Evolutionary conservation across 2,888 invertebrate species (phyloP).

Genomic region (Nasonovia ribisnigri): DNA sequence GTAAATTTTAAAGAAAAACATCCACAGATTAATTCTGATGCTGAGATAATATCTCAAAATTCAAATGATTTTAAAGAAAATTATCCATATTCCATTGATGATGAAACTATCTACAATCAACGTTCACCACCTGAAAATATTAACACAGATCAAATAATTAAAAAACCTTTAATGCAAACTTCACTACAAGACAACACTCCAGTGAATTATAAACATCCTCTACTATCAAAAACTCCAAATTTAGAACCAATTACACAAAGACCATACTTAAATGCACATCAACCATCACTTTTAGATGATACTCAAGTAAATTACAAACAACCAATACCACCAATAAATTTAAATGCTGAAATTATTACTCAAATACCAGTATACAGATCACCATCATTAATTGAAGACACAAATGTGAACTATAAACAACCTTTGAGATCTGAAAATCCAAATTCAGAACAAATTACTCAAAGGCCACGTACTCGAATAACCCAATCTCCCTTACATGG

Average conservation of each 20-base stretch:
- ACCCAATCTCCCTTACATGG: constrained; percentile 19
- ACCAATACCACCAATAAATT: constrained; percentile 78
- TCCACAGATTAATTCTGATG: constrained; percentile 79
- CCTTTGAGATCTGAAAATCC: constrained; percentile 30
- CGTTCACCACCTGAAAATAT: constrained; percentile 13
- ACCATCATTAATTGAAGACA: constrained; percentile 33
- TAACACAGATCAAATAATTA: constrained; percentile 20
- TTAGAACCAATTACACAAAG: constrained; percentile 65
- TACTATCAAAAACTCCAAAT: neutral
- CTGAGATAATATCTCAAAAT: constrained; percentile 71
- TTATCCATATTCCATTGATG: constrained; percentile 9
- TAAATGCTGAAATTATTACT: constrained; percentile 75
- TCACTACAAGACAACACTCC: constrained; percentile 12
- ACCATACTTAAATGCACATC: constrained; percentile 67
- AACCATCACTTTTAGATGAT: constrained; percentile 71
- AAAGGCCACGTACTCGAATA: constrained; percentile 11
- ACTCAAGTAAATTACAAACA: constrained; percentile 80
- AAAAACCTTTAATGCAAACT: constrained; percentile 31
- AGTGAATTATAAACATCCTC: constrained; percentile 3
- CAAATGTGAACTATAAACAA: constrained; percentile 35
- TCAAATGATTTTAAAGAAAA: constrained; percentile 35
- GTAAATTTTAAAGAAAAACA: constrained; percentile 75
- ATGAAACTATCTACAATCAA: neutral
- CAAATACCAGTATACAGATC: constrained; percentile 69
- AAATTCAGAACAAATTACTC: constrained; percentile 41